Conservation (phyloP, 23 tunicate genomes). For the Clavelina lepadiformis region DNA sequence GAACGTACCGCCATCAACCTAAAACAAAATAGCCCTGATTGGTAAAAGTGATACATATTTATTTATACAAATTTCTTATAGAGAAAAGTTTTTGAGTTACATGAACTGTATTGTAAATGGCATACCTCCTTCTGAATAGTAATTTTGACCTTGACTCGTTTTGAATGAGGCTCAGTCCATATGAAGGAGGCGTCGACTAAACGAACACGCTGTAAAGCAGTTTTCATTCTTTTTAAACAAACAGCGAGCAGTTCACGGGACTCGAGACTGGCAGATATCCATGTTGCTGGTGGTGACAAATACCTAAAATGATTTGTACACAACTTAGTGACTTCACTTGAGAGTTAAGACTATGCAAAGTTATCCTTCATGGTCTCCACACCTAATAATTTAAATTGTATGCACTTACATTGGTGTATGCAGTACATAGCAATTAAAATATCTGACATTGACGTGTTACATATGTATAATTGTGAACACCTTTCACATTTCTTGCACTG, state of each 20-base stretch:
- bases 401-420: too few species aligned
- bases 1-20: constrained; percentile 88
- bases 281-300: constrained; percentile 80
- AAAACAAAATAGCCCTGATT: too few species aligned
- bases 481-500: constrained; percentile 85
- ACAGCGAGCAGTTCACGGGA: constrained; percentile 85
- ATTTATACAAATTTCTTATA: not conserved
- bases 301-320: constrained; percentile 28
- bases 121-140: constrained; percentile 85
- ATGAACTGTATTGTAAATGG: not conserved
- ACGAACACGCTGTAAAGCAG: constrained; percentile 70
- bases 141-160: constrained; percentile 82
- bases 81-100: not conserved
- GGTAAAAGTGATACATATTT: not conserved
- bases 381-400: too few species aligned
- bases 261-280: constrained; percentile 80
- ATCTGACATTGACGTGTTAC: too few species aligned
- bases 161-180: constrained; percentile 99
- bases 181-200: constrained; percentile 83
- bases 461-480: too few species aligned
- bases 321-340: too few species aligned
- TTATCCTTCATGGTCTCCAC: too few species aligned
- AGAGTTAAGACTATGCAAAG: too few species aligned
- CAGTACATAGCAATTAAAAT: too few species aligned
- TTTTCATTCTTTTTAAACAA: constrained; percentile 72